Evolutionary conservation across 2,113 vertebrate genomes (phyloP).

Genomic region (Ceratotherium simum): DNA sequence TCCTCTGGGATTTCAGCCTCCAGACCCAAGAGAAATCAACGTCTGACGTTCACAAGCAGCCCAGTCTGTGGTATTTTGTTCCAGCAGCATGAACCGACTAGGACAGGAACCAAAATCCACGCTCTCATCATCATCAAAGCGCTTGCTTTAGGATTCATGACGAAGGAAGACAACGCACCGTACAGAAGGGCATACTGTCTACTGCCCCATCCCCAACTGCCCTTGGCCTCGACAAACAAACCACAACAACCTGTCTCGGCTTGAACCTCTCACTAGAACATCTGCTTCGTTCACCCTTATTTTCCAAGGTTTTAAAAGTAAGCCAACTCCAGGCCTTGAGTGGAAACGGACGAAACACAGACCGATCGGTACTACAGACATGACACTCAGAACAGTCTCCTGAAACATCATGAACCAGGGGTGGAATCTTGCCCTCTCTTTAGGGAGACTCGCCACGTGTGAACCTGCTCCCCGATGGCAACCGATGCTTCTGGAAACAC

Average conservation of each 20-base stretch:
- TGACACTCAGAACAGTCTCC: background rate
- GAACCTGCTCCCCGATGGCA: background rate
- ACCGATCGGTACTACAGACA: background rate
- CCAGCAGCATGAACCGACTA: accelerated
- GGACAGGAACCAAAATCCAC: background rate
- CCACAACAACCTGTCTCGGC: background rate
- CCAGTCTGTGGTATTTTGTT: background rate
- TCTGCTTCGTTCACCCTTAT: background rate
- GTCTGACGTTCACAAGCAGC: background rate
- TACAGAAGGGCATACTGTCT: background rate
- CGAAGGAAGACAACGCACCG: background rate
- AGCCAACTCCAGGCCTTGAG: background rate
- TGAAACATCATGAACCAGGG: background rate
- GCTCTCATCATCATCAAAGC: background rate
- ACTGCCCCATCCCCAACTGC: background rate
- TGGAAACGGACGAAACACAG: background rate
- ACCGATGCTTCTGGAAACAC: background rate
- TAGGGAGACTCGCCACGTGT: accelerated
- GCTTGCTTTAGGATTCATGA: background rate
- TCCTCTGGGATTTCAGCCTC: no score
- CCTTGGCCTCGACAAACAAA: accelerated
- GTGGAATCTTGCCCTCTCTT: background rate
- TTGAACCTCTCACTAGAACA: no score
- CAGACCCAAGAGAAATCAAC: background rate
- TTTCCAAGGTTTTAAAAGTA: background rate